A percentile compares a stretch with the other conserved stretches of the same genome.
Conservation (phyloP, 35 echinoderm and acorn worm species). For the Apostichopus californicus region DNA sequence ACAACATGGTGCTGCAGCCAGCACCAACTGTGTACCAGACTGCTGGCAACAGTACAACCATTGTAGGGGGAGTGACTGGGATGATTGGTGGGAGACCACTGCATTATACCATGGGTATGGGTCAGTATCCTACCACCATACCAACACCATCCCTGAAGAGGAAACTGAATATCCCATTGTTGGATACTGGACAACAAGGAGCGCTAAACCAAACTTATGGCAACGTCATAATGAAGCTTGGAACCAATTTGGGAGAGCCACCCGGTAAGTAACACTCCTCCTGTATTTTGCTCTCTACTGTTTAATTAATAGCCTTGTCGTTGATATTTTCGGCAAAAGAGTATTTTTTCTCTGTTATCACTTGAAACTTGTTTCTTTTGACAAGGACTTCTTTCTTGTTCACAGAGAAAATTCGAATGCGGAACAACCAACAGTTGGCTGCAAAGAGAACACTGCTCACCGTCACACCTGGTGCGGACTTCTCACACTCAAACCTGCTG, state of each 20-base stretch:
- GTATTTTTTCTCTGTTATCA: too few relatives aligned
- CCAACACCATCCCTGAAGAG: conserved; percentile 32
- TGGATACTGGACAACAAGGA: conserved; percentile 42
- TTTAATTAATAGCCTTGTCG: too few relatives aligned
- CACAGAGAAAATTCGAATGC: neutral
- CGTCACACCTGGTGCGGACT: neutral
- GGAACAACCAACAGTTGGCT: neutral
- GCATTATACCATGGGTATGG: conserved; percentile 11
- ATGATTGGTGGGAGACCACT: conserved; percentile 18
- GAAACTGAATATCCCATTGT: neutral
- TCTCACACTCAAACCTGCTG: conserved; percentile 13
- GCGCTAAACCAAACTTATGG: neutral
- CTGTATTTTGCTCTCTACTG: too few relatives aligned
- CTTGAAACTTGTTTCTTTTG: too few relatives aligned
- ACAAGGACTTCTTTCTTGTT: neutral
- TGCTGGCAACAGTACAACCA: neutral
- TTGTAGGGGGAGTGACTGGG: neutral
- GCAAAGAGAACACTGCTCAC: neutral
- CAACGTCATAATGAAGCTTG: neutral
- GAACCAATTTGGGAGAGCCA: neutral
- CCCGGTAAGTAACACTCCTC: neutral
- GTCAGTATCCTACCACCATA: neutral
- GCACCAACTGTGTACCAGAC: neutral
- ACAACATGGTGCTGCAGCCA: neutral
- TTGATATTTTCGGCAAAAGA: too few relatives aligned